Base-by-base conservation (phyloP, 2,797 vertebrate genomes). In the Rhabdomys pumilio region DNA sequence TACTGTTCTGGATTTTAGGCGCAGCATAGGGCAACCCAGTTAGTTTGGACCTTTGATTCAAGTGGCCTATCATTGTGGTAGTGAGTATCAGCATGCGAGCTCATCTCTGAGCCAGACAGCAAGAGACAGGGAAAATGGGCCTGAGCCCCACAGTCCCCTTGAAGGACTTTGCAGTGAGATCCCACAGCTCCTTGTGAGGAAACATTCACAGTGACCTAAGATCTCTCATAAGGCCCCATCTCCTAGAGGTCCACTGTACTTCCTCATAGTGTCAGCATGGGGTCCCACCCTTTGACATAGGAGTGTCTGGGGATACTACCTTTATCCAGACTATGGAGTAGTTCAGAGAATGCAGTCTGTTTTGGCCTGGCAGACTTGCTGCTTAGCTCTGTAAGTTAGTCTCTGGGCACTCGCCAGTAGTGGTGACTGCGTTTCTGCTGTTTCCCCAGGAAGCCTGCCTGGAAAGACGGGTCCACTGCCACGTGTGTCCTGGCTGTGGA, bases 401-500 rank as follows among this genome's bases (percentile, higher is more conserved):
- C 91, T 81, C 34, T 12, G 34, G 55, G 26, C 9, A 81, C 73
- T 26, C 0, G 24, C 26, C 1, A 10, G n/a, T 53, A 63, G 26
- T 59, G 65, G 2, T 79, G 61, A 96, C 76, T 2, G 11, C 14
- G 2, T 88, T 72, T 96, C 65, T 93, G 76, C n/a, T 98, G 67
- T 97, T 91, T 91, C 67, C 63, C 1, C 98, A 99, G 99, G 98
- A 99, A 99, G 95, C 99, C 99, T 0, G 99, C 99, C 0, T 99
- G 99, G 99, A 99, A 99, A 96, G 99, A 99, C 57, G 99, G 99
- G n/a, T 99, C 99, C 93, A 99, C 99, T 11, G 99, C 99, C 41
- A 99, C 99, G 2, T 99, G 99, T 80, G 97, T 99, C 76, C 98
- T 99, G 83, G 99, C 99, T 90, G 99, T 99, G 0, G 99, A 99